Evolutionary conservation across 1,140 invertebrate species (phyloP), one percentile per base, ranked within the genome.

Genomic region (Archivesica marissinica): DNA sequence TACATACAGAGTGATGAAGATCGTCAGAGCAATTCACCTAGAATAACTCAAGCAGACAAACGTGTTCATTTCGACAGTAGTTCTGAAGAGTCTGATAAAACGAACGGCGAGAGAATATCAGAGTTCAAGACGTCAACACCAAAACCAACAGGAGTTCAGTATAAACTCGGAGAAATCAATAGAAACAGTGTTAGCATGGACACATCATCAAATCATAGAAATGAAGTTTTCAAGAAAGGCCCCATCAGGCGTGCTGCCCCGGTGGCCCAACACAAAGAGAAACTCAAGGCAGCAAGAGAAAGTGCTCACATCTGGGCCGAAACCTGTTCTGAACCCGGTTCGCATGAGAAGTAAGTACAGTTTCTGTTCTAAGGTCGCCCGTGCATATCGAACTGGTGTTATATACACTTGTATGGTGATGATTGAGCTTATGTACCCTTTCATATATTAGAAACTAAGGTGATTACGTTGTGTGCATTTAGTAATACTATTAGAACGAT

Each of bases 321-420:
- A 41, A 83, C 80, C 1, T 47, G 44, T n/a, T 83, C 80, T 11
- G 80, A 83, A n/a, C 80, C 80, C 9, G 80, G 80, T 59, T 52
- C 50, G 4, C n/a, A 7, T 44, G 47, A 33, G 25, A 78, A 59
- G 76, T 78, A 78, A 61, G 76, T 41, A 9, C 30, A 1, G 2
- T 30, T n/a, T n/a, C n/a, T n/a, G n/a, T n/a, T n/a, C n/a, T n/a
- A n/a, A n/a, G n/a, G n/a, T n/a, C n/a, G n/a, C n/a, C n/a, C n/a
- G n/a, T n/a, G n/a, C n/a, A n/a, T n/a, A n/a, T n/a, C n/a, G n/a
- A n/a, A n/a, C n/a, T n/a, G n/a, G n/a, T n/a, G n/a, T n/a, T n/a
- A n/a, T n/a, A n/a, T n/a, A n/a, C n/a, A n/a, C n/a, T n/a, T n/a
- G n/a, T n/a, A n/a, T n/a, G n/a, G n/a, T n/a, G n/a, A n/a, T n/a